Conservation (phyloP, 2,113 vertebrate genomes). For the Gambusia affinis region DNA sequence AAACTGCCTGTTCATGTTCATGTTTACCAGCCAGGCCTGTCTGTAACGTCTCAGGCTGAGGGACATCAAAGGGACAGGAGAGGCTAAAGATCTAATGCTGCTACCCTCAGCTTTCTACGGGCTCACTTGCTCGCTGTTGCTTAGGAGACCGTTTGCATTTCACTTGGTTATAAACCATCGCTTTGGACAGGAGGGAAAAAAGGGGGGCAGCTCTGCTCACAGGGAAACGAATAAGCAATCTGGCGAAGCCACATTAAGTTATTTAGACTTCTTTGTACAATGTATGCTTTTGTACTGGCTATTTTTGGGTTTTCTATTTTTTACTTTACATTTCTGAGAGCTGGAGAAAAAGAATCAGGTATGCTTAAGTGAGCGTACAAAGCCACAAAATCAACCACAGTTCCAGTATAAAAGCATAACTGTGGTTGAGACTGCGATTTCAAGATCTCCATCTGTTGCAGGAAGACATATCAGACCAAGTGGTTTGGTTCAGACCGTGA, state of each 20-base stretch:
- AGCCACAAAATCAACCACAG: not conserved
- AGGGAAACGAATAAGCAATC: slow-evolving; percentile 30
- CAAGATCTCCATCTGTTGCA: slow-evolving; percentile 36
- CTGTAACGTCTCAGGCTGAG: slow-evolving; percentile 41
- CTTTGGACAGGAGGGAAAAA: not conserved
- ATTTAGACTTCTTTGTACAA: not conserved
- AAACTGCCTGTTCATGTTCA: slow-evolving; percentile 31
- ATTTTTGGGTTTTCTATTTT: not conserved
- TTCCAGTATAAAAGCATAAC: slow-evolving; percentile 43
- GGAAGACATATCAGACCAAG: slow-evolving; percentile 44
- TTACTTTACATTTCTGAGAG: slow-evolving; percentile 4
- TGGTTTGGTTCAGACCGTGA: slow-evolving; percentile 58
- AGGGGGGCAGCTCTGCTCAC: slow-evolving; percentile 1
- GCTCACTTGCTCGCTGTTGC: slow-evolving; percentile 35
- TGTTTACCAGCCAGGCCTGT: slow-evolving; percentile 49
- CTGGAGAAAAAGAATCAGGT: not conserved
- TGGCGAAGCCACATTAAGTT: slow-evolving; percentile 6
- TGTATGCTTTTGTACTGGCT: not conserved
- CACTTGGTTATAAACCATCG: slow-evolving; percentile 22
- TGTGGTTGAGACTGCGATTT: slow-evolving; percentile 31
- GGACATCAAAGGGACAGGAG: slow-evolving; percentile 48
- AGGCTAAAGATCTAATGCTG: slow-evolving; percentile 41
- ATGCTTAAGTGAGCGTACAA: slow-evolving; percentile 7
- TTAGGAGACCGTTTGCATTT: slow-evolving; percentile 43
- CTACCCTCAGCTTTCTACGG: slow-evolving; percentile 35